These are phyloP conservation scores for Athetis lepigone DNA, from an alignment of 2,888 invertebrate species.

Conservation along the genomic window DNA sequence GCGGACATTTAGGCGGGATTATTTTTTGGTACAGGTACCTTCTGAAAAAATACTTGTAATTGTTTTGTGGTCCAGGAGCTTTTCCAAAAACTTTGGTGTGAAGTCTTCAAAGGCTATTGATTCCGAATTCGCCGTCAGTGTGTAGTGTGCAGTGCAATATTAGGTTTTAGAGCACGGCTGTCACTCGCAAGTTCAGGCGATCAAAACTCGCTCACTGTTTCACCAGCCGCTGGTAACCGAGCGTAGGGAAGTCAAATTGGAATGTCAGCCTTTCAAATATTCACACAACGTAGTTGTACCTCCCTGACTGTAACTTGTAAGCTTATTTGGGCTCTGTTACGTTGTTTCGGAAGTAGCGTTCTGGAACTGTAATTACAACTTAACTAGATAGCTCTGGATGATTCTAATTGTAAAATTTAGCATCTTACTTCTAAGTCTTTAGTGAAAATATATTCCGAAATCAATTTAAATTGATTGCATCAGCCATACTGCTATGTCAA, in stretches of 20 bases:
- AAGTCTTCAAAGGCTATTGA: conserved; percentile 13
- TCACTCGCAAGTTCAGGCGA: conserved; percentile 67
- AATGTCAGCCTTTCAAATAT: conserved; percentile 81
- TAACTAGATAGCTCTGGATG: conserved; percentile 1
- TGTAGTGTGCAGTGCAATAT: conserved; percentile 42
- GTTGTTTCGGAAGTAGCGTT: conserved; percentile 37
- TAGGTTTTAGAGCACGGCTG: conserved; percentile 54
- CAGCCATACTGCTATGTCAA: conserved; percentile 6
- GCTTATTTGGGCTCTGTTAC: conserved; percentile 53
- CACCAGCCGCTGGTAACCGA: conserved; percentile 65
- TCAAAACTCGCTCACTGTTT: conserved; percentile 69
- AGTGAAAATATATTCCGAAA: background rate
- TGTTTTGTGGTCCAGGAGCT: background rate
- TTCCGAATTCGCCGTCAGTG: conserved; percentile 38
- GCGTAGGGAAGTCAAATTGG: conserved; percentile 84
- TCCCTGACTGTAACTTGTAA: conserved; percentile 43
- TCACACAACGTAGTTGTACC: conserved; percentile 59
- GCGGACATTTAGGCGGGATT: conserved; percentile 33
- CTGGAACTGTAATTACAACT: conserved; percentile 18
- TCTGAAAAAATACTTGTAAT: conserved; percentile 6
- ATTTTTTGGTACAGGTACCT: conserved; percentile 28
- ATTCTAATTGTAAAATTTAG: conserved; percentile 5
- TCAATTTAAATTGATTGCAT: conserved; percentile 8
- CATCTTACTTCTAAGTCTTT: background rate
- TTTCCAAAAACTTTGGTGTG: background rate